Evolutionary conservation across 2,888 invertebrate species (phyloP), one percentile per base, ranked within the genome.

Genomic region (Andrena marginata): DNA sequence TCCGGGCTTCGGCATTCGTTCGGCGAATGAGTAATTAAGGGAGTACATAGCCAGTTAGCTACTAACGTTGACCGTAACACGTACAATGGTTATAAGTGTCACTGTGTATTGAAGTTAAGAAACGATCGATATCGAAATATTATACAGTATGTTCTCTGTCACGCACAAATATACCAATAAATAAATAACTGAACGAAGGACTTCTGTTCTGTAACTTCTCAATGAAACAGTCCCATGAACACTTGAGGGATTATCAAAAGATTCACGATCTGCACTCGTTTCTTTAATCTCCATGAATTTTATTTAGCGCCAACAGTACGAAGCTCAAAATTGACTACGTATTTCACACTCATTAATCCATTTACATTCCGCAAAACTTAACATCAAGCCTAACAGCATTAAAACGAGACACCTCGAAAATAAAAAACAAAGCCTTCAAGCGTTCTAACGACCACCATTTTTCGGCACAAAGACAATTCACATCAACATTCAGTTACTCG

Each of bases 151-250:
- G 62, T 62, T 68, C 62, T 75, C 51, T 82, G 74, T 82, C 71
- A 82, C 83, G 75, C 77, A 78, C 74, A 78, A 82, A 82, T 78
- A 78, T 78, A 69, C 35, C 35, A 82, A 84, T 84, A 84, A 84
- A 84, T 82, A 77, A 70, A 78, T 78, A 64, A 84, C 33, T 75
- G 67, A 78, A 68, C 54, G 60, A 82, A 76, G 67, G 71, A 71
- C 59, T 77, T 70, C 81, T 77, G 48, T 74, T 82, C 62, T 77
- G 56, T 80, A 54, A 82, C 74, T 75, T 82, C 67, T 72, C 51
- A 56, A 65, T 54, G 20, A 63, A 67, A 71, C 59, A 68, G 51
- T 73, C 72, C 82, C 77, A 70, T n/a, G 51, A 73, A 49, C 20
- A n/a, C 69, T 42, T 35, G 8, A 8, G 31, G 8, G 20, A 31